Evolutionary conservation across 53 echinoderm and acorn worm species (phyloP).

Genomic region (Holothuria leucospilota): DNA sequence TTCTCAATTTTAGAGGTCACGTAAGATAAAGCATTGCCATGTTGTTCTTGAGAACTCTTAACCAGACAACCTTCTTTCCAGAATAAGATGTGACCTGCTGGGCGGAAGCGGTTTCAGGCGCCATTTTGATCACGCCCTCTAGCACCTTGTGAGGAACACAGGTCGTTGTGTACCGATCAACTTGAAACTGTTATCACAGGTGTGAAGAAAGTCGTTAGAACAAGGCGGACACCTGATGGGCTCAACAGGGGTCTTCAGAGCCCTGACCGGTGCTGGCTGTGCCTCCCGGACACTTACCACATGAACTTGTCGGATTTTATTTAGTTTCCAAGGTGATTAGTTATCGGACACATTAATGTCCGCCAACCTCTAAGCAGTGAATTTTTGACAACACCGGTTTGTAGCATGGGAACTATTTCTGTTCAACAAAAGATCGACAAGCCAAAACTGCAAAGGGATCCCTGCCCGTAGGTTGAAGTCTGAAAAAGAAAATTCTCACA

Average conservation of each 20-base stretch:
- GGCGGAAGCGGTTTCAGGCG: constrained; percentile 39
- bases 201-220: constrained; percentile 23
- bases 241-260: neutral
- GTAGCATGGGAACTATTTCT: too few species aligned
- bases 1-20: constrained; percentile 27
- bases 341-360: constrained; percentile 16
- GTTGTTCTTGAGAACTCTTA: too few species aligned
- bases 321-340: neutral
- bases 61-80: too few species aligned
- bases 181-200: constrained; percentile 33
- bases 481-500: too few species aligned
- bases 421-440: too few species aligned
- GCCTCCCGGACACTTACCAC: constrained; percentile 17
- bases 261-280: neutral
- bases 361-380: neutral
- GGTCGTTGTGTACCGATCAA: too few species aligned
- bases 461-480: too few species aligned
- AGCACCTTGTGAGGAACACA: neutral
- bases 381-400: too few species aligned
- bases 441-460: too few species aligned
- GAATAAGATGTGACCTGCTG: constrained; percentile 25
- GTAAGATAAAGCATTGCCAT: neutral
- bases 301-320: constrained; percentile 29
- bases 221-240: constrained; percentile 8
- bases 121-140: constrained; percentile 50